Evolutionary conservation across 23 tunicate genomes (phyloP), one percentile per base, ranked within the genome.

Genomic region (Oikopleura albicans): DNA sequence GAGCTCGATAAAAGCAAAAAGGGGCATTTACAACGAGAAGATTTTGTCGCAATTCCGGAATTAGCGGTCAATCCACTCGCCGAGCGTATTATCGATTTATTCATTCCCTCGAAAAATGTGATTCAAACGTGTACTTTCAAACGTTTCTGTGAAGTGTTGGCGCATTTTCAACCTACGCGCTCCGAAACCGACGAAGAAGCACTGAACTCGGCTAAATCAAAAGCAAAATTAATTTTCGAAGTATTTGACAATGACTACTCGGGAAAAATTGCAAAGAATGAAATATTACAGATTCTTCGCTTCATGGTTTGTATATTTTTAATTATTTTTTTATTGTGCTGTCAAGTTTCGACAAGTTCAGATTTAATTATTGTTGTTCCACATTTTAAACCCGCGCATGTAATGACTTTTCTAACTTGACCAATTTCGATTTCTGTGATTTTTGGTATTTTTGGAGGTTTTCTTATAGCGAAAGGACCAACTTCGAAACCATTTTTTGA

Each of bases 41-140:
- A 71, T 71, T 71, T 71, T 2, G 4, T 71, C 37, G 79, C 79
- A 12, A 71, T 71, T 71, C 79, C 79, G 2, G 79, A 71, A 29
- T 29, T 71, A 16, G 79, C 79, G 2, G 2, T 71, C 4, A 71
- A 71, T 71, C 79, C 79, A 71, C 31, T 71, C 4, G 33, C 79
- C 36, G 79, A 71, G 27, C 28, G 35, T 22, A 71, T 71, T 29
- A 29, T 71, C 4, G 35, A 27, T 16, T 29, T 71, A 16, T 71
- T 71, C 37, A 2, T 71, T 4, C 79, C 79, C 33, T 8, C 59
- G 22, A 29, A 71, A 71, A 71, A 71, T 29, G 35, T 2, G 37
- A 37, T 2, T 37, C 37, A 16, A 29, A 49, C 59, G 8, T 71
- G 79, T 29, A 71, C 4, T 71, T 71, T 71, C 35, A 34, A 12